A percentile compares a stretch with the other conserved stretches of the same genome.
Conservation (phyloP, 2,888 invertebrate genomes). For the Polymixis lichenea region DNA sequence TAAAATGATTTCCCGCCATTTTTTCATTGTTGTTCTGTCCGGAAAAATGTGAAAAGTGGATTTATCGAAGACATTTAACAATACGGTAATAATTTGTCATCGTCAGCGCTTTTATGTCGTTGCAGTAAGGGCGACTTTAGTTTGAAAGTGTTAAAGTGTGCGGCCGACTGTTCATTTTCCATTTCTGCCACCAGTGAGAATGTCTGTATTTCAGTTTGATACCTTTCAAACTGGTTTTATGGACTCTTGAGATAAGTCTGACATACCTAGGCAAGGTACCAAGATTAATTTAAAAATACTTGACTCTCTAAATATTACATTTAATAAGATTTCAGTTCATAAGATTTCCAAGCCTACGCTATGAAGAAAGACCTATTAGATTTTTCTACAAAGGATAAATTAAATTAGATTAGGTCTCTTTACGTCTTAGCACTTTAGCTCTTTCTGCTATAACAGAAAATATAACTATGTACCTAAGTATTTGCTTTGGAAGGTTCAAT, state of each 20-base stretch:
- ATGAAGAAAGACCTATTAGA: not conserved
- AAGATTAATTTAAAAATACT: not conserved
- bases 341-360: not conserved
- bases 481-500: not conserved
- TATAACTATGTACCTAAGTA: not conserved
- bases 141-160: not conserved
- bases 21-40: too few species aligned
- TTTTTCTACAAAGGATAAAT: constrained; percentile 15
- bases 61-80: too few species aligned
- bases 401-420: not conserved
- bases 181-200: not conserved
- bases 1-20: too few species aligned
- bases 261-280: not conserved
- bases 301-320: not conserved
- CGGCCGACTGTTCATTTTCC: too few species aligned
- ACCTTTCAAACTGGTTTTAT: not conserved
- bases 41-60: too few species aligned
- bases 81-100: not conserved
- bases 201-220: not conserved
- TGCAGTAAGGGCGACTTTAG: not conserved
- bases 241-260: not conserved
- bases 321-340: not conserved
- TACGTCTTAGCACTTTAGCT: not conserved
- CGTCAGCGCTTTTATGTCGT: not conserved
- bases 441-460: not conserved